Evolutionary conservation across 2,888 invertebrate genomes (phyloP).

Genomic region (Cephus pulcher): DNA sequence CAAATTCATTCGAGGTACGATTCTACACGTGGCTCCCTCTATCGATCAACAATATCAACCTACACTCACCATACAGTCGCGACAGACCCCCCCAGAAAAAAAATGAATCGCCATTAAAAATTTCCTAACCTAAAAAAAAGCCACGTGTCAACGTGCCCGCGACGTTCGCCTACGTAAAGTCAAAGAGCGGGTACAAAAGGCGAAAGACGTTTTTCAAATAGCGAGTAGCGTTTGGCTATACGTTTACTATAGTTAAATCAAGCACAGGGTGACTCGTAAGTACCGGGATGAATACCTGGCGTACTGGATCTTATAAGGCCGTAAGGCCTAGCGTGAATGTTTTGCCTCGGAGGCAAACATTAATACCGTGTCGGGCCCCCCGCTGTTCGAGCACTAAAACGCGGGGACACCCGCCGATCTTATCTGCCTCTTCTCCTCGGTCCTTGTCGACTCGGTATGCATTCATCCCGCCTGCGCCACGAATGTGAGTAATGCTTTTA

Average conservation of each 20-base stretch:
- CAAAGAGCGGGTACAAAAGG: neutral
- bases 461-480: conserved; percentile 60
- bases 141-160: no score
- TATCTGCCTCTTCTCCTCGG: conserved; percentile 62
- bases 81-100: no score
- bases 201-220: neutral
- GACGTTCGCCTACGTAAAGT: neutral
- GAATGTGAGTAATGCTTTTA: conserved; percentile 65
- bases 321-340: conserved; percentile 43
- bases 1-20: conserved; percentile 30
- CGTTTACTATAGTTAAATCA: neutral
- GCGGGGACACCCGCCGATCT: conserved; percentile 67
- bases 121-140: neutral
- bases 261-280: neutral
- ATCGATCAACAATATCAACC: neutral
- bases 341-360: conserved; percentile 63
- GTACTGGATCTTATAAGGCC: conserved; percentile 2
- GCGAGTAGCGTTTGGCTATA: neutral
- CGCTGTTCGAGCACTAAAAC: conserved; percentile 64
- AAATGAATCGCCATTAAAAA: neutral
- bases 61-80: neutral
- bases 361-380: conserved; percentile 66
- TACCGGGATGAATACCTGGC: neutral
- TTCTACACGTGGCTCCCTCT: neutral
- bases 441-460: conserved; percentile 63